A percentile compares a stretch with the other conserved stretches of the same genome.
Conservation (phyloP, 1,140 invertebrate species). For the Brachionus calyciflorus region DNA sequence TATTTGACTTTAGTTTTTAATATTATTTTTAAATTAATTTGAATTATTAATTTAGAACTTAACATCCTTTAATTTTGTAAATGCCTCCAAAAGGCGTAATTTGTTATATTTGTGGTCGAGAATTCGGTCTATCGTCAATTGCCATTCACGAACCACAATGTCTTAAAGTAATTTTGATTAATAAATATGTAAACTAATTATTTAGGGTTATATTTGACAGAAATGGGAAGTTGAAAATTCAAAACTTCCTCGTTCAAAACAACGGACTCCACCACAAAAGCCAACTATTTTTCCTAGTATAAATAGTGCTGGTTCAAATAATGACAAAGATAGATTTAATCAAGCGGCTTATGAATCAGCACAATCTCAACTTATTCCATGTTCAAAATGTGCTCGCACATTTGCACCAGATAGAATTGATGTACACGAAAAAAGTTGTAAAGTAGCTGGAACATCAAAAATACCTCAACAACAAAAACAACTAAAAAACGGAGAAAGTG, state of each 20-base stretch:
- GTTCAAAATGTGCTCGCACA: constrained; percentile 68
- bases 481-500: not conserved
- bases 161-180: constrained; percentile 54
- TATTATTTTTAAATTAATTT: too few species aligned
- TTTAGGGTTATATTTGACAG: too few species aligned
- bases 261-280: constrained; percentile 64
- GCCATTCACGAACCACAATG: constrained; percentile 72
- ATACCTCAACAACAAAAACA: not conserved
- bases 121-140: constrained; percentile 68
- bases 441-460: constrained; percentile 51
- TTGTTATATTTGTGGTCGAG: constrained; percentile 70
- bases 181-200: too few species aligned
- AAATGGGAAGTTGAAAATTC: constrained; percentile 69
- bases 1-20: too few species aligned
- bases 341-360: constrained; percentile 55
- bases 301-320: not conserved
- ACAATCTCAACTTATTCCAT: constrained; percentile 66
- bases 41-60: too few species aligned
- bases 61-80: not conserved
- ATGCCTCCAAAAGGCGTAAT: constrained; percentile 42
- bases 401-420: constrained; percentile 69
- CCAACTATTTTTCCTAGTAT: constrained; percentile 53
- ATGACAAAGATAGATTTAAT: constrained; percentile 42
- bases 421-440: constrained; percentile 69
- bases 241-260: constrained; percentile 63